Percentiles rank a stretch among this genome's conserved stretches.
Evolutionary conservation across 2,113 vertebrate species (phyloP).

Genomic region (Dermatemys mawii): DNA sequence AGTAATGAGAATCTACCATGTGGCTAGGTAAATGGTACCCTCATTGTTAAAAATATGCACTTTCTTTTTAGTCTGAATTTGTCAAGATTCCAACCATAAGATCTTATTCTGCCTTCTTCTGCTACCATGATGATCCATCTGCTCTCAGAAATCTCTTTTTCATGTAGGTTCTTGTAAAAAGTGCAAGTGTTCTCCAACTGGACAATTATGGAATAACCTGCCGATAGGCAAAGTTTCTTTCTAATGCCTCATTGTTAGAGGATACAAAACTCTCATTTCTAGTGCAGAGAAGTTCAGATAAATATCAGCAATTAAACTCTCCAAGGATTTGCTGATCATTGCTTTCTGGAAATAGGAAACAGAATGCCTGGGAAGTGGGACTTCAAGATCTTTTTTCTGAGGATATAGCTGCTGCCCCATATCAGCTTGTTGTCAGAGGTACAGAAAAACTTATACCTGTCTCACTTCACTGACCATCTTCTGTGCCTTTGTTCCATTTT

Average conservation of each 20-base stretch:
- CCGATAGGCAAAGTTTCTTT: not conserved
- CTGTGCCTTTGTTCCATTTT: not conserved
- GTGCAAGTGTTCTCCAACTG: accelerated
- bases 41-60: not conserved
- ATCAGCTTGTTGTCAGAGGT: accelerated
- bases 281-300: accelerated
- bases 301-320: not conserved
- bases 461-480: not conserved
- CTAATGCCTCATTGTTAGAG: not conserved
- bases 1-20: not conserved
- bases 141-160: not conserved
- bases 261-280: no score
- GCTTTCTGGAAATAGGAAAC: not conserved
- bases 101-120: not conserved
- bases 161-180: not conserved
- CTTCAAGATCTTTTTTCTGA: not conserved
- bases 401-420: not conserved
- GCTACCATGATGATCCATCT: accelerated
- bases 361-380: accelerated
- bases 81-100: not conserved
- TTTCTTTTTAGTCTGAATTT: conserved; percentile 6
- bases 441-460: accelerated
- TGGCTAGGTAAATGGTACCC: not conserved
- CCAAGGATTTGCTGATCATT: not conserved
- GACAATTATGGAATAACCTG: accelerated